Evolutionary conservation across 37 sponge, comb jelly and placozoan species (phyloP), one percentile per base, ranked within the genome.

Genomic region (Spongia lamella): DNA sequence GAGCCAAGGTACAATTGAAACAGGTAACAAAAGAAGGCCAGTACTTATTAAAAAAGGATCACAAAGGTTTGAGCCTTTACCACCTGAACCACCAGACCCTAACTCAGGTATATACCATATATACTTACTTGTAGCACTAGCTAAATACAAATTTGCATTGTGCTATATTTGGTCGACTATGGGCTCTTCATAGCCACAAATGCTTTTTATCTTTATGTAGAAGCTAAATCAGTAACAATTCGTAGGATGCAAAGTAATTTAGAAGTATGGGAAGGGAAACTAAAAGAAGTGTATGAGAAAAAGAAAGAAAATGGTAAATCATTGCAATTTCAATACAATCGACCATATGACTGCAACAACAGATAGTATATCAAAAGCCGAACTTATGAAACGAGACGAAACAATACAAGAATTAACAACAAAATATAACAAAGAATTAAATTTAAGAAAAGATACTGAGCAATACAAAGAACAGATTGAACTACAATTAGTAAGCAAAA

Each of bases 21-120:
- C 87, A 14, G 92, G 86, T 31, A 91, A 91, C 64, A 91, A 91
- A 72, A 74, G 61, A 31, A 56, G 86, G n/a, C 87, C 80, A 36
- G 82, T 55, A 37, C 50, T 91, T 1, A 25, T 74, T 38, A 79
- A 70, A 61, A 91, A 77, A 56, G 86, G 76, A 33, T 76, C 92
- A 21, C 56, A 39, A 11, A 58, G 75, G 36, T 91, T 81, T 61
- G 61, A 67, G 21, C 78, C 84, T 24, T 87, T 84, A 19, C 68
- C 84, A 17, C 88, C 83, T 6, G 70, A 74, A 51, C 80, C 79
- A 22, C 87, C 92, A 16, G 92, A 91, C 27, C 92, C 92, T 15
- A 91, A 91, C 71, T 91, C 92, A 72, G 87, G 87, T 86, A 70
- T 7, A 31, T 33, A 13, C 5, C 47, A 43, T 9, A 43, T n/a